phyloP scores from a whole-genome alignment of 2,113 vertebrate species.

The Loxodonta africana region DNA sequence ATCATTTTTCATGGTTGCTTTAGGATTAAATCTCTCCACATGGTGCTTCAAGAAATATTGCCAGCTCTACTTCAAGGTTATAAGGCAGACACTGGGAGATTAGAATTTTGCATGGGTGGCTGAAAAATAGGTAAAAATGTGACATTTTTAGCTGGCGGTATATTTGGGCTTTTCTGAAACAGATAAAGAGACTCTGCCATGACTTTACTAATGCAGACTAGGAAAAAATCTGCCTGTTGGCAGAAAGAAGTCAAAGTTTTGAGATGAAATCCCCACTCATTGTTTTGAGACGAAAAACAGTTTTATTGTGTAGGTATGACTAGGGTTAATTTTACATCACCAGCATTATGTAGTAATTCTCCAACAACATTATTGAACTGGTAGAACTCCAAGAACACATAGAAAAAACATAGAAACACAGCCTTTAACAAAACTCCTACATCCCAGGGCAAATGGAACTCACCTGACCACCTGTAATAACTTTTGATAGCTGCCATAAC shows the following conservation, averaged over 20 bases:
- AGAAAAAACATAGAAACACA: neutral
- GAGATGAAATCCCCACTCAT: neutral
- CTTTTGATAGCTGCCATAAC: neutral
- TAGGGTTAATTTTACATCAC: neutral
- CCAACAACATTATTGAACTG: neutral
- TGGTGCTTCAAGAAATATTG: constrained; percentile 76
- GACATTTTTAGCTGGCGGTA: constrained; percentile 32
- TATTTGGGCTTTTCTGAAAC: neutral
- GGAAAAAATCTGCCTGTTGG: neutral
- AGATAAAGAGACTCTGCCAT: neutral
- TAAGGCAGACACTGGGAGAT: constrained; percentile 59
- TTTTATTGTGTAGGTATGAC: neutral
- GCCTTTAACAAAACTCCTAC: neutral
- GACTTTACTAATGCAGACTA: neutral
- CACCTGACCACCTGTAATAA: neutral
- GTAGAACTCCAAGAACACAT: neutral
- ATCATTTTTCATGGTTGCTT: constrained; percentile 79
- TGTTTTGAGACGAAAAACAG: neutral
- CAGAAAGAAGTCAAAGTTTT: neutral
- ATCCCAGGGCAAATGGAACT: neutral
- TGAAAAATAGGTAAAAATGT: constrained; percentile 58
- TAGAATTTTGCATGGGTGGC: constrained; percentile 40
- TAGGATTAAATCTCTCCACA: constrained; percentile 71
- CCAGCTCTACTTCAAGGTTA: constrained; percentile 57
- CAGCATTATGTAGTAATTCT: neutral